phyloP scores from a whole-genome alignment of 2,888 invertebrate species.

The Caenorhabditis zanzibari region DNA sequence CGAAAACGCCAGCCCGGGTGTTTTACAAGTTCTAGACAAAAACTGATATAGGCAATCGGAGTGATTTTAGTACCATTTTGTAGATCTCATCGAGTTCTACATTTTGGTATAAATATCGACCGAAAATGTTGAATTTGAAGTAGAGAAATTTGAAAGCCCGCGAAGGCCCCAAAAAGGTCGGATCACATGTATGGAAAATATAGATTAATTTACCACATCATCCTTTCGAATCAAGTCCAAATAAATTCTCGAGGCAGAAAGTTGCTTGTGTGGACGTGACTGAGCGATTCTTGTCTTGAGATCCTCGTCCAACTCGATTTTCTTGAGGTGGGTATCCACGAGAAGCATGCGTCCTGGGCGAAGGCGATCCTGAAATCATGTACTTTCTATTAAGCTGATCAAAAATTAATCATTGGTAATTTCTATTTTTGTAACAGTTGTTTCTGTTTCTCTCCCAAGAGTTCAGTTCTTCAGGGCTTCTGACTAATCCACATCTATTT shows the following conservation, averaged over 20 bases:
- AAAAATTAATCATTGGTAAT: not conserved
- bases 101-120: too few species aligned
- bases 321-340: conserved; percentile 93
- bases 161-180: too few species aligned
- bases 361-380: conserved; percentile 90
- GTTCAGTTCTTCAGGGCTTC: not conserved
- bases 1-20: too few species aligned
- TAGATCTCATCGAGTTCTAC: too few species aligned
- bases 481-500: conserved; percentile 36
- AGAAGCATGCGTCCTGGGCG: conserved; percentile 98
- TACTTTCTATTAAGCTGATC: conserved; percentile 3
- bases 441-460: not conserved
- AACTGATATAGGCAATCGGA: too few species aligned
- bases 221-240: conserved; percentile 83
- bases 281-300: conserved; percentile 92
- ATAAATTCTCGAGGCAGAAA: conserved; percentile 85
- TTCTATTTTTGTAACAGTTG: not conserved
- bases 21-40: too few species aligned
- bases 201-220: conserved; percentile 83
- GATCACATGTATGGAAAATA: too few species aligned
- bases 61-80: too few species aligned
- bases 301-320: conserved; percentile 94
- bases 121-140: too few species aligned
- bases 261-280: conserved; percentile 90
- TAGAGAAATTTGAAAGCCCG: too few species aligned